phyloP scores from a whole-genome alignment of 2,113 vertebrate genomes.

The Irena cyanogastra region DNA sequence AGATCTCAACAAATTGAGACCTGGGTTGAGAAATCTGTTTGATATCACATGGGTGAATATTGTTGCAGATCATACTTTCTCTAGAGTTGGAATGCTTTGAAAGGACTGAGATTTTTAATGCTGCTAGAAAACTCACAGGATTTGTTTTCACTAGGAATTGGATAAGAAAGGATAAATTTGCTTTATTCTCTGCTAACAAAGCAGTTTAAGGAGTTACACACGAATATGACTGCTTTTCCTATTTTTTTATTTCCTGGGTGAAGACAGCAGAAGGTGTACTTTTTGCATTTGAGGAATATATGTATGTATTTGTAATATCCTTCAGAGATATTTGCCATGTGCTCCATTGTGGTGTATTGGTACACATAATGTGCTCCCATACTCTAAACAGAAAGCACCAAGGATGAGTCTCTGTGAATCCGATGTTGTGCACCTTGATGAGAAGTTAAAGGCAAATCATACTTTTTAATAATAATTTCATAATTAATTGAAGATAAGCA shows the following conservation, averaged over 20 bases:
- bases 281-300: neutral
- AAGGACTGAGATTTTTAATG: neutral
- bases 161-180: neutral
- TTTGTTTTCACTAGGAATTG: neutral
- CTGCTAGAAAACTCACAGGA: neutral
- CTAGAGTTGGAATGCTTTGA: neutral
- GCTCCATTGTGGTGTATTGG: neutral
- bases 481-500: neutral
- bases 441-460: neutral
- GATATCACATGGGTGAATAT: neutral
- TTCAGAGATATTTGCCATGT: neutral
- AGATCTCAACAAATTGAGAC: neutral
- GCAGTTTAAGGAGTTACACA: neutral
- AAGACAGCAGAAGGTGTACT: neutral
- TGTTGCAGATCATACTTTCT: neutral
- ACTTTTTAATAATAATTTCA: neutral
- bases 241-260: neutral
- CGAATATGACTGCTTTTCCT: neutral
- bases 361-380: neutral
- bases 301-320: neutral
- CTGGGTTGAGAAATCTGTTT: neutral
- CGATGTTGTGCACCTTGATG: neutral
- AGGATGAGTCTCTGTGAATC: neutral
- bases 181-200: neutral
- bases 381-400: neutral